phyloP scores from a whole-genome alignment of 1,140 invertebrate genomes.

The Zaprionus capensis region DNA sequence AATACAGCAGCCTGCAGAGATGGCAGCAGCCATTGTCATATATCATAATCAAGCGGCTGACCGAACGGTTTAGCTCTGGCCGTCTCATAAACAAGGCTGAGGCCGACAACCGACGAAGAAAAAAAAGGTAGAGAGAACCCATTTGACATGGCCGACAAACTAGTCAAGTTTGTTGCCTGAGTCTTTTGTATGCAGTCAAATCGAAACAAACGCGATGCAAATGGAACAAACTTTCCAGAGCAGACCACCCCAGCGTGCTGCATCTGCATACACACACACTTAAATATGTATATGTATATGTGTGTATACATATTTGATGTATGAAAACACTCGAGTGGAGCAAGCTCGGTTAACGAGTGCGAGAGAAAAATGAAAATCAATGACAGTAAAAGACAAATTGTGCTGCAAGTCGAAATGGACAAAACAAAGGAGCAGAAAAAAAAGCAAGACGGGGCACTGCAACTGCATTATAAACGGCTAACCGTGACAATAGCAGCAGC shows the following conservation, averaged over 20 bases:
- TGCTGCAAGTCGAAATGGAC: conserved; percentile 69
- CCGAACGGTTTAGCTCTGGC: conserved; percentile 47
- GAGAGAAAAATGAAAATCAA: conserved; percentile 77
- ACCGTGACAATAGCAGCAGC: conserved; percentile 59
- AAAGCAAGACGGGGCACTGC: conserved; percentile 23
- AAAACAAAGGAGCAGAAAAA: conserved; percentile 62
- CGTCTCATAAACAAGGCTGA: conserved; percentile 57
- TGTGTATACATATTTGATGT: conserved; percentile 12
- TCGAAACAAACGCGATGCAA: conserved; percentile 29
- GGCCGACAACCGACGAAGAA: background rate
- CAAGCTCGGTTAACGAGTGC: conserved; percentile 59
- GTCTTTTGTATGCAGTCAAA: conserved; percentile 61
- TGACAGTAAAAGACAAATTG: conserved; percentile 82
- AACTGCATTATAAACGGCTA: conserved; percentile 67
- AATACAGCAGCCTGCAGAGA: conserved; percentile 17
- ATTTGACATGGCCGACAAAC: conserved; percentile 50
- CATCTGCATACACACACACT: conserved; percentile 20
- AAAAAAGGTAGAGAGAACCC: background rate
- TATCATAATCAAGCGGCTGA: conserved; percentile 70
- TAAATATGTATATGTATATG: conserved; percentile 1
- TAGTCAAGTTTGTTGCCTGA: conserved; percentile 68
- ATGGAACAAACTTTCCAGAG: conserved; percentile 45
- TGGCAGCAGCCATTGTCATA: conserved; percentile 35
- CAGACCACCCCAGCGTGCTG: conserved; percentile 51
- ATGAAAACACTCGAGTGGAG: conserved; percentile 32